Base-by-base conservation (phyloP, 2,888 invertebrate genomes). In the Mesodorylaimus sp. region DNA sequence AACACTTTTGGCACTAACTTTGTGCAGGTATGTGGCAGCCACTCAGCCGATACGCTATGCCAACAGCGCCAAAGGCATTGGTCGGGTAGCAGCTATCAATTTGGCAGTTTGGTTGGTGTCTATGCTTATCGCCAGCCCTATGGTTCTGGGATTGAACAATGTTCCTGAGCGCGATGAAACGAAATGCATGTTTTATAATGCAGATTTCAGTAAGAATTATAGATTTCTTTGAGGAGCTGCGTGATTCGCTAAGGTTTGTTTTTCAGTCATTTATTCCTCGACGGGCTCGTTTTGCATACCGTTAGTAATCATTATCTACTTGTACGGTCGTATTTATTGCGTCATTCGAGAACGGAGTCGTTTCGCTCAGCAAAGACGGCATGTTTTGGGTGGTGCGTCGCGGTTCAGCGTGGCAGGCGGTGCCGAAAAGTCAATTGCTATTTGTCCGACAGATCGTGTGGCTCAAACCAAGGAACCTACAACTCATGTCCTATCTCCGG, bases 1-100 rank as follows among this genome's bases (percentile, higher is more conserved):
- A n/a, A n/a, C n/a, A n/a, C n/a, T n/a, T n/a, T n/a, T n/a, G n/a
- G n/a, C n/a, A n/a, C n/a, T n/a, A n/a, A n/a, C n/a, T n/a, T 43
- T 39, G 54, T 59, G 26, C 63, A 95, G 95, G 76, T 97, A 89
- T 71, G 91, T 95, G 63, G 97, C 97, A 56, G 95, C 97, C 59
- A 95, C 93, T 44, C 84, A 87, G 69, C 97, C 97, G 63, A 93
- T 97, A 68, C 88, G 93, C 71, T 97, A 97, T 74, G 89, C 93
- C 52, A 88, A 89, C 67, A 91, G 93, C 76, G 88, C 89, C 75
- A 93, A 88, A 76, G 87, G 83, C 73, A 76, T 80, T 48, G 65
- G 67, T 19, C 78, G 95, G 55, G 88, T 93, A 42, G 85, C 85
- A 79, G 72, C 88, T 68, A 91, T 91, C 61, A 86, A 97, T 62